Evolutionary conservation across 2,797 vertebrate species (phyloP).

Genomic region (Megalops cyprinoides): DNA sequence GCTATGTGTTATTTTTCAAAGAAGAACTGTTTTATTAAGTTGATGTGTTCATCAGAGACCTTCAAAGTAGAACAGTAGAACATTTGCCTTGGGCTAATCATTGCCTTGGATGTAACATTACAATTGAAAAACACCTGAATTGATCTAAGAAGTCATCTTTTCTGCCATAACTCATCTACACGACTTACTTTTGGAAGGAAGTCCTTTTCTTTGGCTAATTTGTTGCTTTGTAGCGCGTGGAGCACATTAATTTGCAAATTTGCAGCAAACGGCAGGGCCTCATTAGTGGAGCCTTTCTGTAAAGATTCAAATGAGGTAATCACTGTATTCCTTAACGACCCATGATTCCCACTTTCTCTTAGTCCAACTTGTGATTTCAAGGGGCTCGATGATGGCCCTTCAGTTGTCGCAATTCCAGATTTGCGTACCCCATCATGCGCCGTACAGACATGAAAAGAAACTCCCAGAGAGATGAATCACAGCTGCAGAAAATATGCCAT

Average conservation of each 20-base stretch:
- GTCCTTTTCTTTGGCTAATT: not conserved
- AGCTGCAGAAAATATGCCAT: not conserved
- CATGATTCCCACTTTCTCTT: not conserved
- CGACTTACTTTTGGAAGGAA: not conserved
- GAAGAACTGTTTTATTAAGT: not conserved
- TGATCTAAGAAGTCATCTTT: not conserved
- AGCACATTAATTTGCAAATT: constrained; percentile 6
- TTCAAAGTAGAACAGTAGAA: not conserved
- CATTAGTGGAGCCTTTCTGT: not conserved
- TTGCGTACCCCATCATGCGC: no score
- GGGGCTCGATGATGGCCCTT: not conserved
- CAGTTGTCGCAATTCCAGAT: not conserved
- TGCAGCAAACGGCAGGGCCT: not conserved
- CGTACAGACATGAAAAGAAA: not conserved
- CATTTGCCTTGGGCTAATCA: not conserved
- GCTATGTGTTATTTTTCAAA: not conserved
- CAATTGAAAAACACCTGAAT: not conserved
- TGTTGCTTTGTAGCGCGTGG: constrained; percentile 14
- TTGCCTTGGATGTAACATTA: no score
- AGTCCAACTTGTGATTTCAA: not conserved
- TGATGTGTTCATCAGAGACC: not conserved
- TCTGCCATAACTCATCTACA: not conserved
- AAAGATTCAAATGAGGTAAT: constrained; percentile 8
- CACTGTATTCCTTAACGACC: not conserved
- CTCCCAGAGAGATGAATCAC: not conserved